Base-by-base conservation (phyloP, 2,888 invertebrate species). In the Diploptera punctata region DNA sequence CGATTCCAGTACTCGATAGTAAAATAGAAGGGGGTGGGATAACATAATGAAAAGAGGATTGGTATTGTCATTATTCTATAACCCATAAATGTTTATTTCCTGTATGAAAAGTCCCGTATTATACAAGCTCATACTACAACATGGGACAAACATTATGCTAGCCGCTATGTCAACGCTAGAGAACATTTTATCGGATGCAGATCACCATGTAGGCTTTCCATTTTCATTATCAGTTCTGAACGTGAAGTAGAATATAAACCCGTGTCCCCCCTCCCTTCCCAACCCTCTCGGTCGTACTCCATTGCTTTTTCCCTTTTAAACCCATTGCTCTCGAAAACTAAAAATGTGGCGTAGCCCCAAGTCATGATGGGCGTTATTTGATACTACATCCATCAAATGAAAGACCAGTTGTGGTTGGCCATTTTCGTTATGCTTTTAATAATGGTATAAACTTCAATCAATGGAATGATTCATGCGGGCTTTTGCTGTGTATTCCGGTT, bases 211-310 rank as follows among this genome's bases (percentile, higher is more conserved):
- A 19, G 18, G 70, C 43, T 43, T 70, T 70, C 61, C 60, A 43
- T 70, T 60, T 70, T 60, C 70, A 70, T 70, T 70, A 70, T 70
- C 70, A 61, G 57, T 29, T 38, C 33, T 61, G 61, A 38, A 29
- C 57, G 57, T 57, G 26, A 57, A 57, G 57, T 57, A 29, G 57
- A 57, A 13, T n/a, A 5, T n/a, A 57, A 57, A 7, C 2, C 13
- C 29, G 21, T 29, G 16, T 10, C 13, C 57, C 54, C 57, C 16
- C 26, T 13, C 57, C 57, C 13, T 57, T 31, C 57, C 57, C n/a
- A n/a, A 3, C 2, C 57, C 2, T 13, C 7, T 24, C 29, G 26
- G 57, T 29, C 29, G 5, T 4, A 16, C 57, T n/a, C 57, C 57
- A 57, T 13, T 57, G 29, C 57, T 29, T n/a, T 29, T 24, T 0